These are phyloP conservation scores for Amblyjoppa proteus DNA, from an alignment of 2,888 invertebrate genomes.

Conservation along the genomic window DNA sequence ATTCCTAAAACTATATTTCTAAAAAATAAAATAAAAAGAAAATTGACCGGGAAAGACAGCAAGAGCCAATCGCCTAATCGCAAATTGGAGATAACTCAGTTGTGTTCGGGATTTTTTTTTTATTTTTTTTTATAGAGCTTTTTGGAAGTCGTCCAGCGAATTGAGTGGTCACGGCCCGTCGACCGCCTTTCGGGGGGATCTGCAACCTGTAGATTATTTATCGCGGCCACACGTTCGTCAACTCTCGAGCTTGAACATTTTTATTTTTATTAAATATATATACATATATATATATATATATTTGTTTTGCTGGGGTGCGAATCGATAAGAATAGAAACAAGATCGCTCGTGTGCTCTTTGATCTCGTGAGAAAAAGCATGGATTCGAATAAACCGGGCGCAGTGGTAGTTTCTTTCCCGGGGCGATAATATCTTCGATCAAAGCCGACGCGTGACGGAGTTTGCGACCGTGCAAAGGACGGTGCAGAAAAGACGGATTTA, in stretches of 20 bases:
- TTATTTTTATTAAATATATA: not conserved
- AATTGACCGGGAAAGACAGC: no score
- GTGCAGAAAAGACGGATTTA: not conserved
- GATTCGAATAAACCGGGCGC: not conserved
- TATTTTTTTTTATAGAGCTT: conserved; percentile 39
- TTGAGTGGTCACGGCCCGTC: conserved; percentile 44
- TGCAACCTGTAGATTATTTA: conserved; percentile 76
- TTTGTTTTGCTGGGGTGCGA: not conserved
- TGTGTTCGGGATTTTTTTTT: conserved; percentile 8
- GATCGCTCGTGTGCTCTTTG: not conserved
- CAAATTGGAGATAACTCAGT: conserved; percentile 35
- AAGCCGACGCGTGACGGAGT: conserved; percentile 17
- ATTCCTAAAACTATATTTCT: no score
- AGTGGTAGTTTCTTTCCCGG: conserved; percentile 5
- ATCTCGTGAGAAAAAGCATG: not conserved
- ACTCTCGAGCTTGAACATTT: not conserved
- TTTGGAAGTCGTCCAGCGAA: conserved; percentile 62
- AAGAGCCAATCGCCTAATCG: no score
- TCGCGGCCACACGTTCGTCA: conserved; percentile 23
- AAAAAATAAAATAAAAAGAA: no score
- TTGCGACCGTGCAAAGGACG: conserved; percentile 14
- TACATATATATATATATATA: no score
- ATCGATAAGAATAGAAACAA: conserved; percentile 4
- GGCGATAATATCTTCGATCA: conserved; percentile 40
- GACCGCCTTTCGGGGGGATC: conserved; percentile 63